A percentile compares a stretch with the other conserved stretches of the same genome.
Conservation (phyloP, 2,888 invertebrate species). For the Cerastis rubricosa region DNA sequence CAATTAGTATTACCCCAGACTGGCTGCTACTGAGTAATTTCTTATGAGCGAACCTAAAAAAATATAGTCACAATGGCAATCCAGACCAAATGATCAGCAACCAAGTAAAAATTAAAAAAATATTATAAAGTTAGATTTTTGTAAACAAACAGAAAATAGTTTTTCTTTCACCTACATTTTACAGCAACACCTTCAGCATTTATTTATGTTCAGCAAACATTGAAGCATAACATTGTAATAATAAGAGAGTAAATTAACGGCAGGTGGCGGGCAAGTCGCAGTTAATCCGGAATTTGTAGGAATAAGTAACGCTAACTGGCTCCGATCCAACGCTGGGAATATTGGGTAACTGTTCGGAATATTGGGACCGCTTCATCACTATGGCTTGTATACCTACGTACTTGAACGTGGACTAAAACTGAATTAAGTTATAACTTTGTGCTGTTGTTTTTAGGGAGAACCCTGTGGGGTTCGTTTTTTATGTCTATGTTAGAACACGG, state of each 20-base stretch:
- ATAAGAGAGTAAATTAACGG: conserved; percentile 58
- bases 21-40: background rate
- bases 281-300: conserved; percentile 74
- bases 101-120: background rate
- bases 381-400: conserved; percentile 48
- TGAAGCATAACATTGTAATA: conserved; percentile 50
- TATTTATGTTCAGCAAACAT: conserved; percentile 7
- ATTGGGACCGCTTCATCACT: conserved; percentile 72
- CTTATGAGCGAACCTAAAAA: background rate
- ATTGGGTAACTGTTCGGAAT: conserved; percentile 72
- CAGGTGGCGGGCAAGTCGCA: conserved; percentile 64
- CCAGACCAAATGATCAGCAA: background rate
- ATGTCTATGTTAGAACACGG: too few species aligned
- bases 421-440: conserved; percentile 41
- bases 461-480: too few species aligned
- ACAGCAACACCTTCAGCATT: conserved; percentile 1
- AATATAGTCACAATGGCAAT: background rate
- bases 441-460: conserved; percentile 8
- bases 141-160: background rate
- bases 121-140: background rate
- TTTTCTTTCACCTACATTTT: background rate
- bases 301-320: conserved; percentile 80
- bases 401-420: conserved; percentile 24
- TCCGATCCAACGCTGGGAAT: conserved; percentile 70
- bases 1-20: background rate